These are phyloP conservation scores for Martes martes DNA, from an alignment of 2,113 vertebrate genomes.

Conservation along the genomic window DNA sequence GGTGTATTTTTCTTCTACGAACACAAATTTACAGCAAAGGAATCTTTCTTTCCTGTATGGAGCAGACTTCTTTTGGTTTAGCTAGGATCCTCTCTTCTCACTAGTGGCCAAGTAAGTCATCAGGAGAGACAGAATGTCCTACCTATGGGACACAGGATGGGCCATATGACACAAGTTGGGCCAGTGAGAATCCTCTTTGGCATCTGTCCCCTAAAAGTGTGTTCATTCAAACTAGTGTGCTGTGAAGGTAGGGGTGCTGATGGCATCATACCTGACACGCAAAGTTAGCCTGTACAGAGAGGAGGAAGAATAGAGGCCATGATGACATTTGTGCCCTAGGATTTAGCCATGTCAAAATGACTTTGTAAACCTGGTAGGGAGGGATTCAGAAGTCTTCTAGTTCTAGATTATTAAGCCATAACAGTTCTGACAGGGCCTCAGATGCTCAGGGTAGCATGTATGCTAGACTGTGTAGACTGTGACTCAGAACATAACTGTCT, in stretches of 20 bases:
- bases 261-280: rapidly evolving
- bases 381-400: not conserved
- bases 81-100: not conserved
- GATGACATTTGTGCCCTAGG: not conserved
- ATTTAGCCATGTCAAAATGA: not conserved
- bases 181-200: not conserved
- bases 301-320: not conserved
- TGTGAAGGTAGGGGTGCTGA: not conserved
- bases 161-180: not conserved
- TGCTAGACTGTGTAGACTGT: not conserved
- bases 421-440: not conserved
- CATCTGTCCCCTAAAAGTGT: not conserved
- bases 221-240: not conserved
- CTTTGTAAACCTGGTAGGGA: not conserved
- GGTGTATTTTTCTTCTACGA: not conserved
- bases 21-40: not conserved
- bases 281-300: not conserved
- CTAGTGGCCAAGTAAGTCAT: not conserved
- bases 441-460: not conserved
- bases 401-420: not conserved
- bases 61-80: not conserved
- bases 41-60: not conserved
- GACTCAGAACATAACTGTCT: not conserved
- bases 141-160: not conserved
- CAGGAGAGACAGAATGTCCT: not conserved